phyloP scores from a whole-genome alignment of 2,113 vertebrate genomes.

The Benitochromis conjunctus region DNA sequence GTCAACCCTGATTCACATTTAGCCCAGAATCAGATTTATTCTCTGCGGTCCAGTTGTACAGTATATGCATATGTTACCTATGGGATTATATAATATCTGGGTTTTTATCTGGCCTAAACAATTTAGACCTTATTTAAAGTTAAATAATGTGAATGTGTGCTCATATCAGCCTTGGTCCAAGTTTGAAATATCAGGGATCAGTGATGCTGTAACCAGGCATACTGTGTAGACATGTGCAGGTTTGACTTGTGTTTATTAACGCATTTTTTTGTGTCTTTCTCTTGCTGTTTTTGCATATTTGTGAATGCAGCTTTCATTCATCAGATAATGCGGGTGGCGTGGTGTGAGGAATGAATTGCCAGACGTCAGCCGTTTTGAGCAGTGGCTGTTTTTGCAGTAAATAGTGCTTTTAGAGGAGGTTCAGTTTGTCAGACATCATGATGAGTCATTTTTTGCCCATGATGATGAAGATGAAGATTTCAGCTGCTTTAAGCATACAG shows the following conservation, averaged over 20 bases:
- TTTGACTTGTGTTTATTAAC: background rate
- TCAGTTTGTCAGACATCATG: no score
- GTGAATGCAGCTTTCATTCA: background rate
- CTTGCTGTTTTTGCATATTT: background rate
- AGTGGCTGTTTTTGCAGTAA: background rate
- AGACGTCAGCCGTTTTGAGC: background rate
- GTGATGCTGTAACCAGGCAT: background rate
- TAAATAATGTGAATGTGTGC: background rate
- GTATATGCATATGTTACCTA: background rate
- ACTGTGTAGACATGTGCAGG: background rate
- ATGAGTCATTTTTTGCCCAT: no score
- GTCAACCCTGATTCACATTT: background rate
- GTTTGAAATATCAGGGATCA: background rate
- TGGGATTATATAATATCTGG: background rate
- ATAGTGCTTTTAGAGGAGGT: background rate
- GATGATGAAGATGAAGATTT: background rate
- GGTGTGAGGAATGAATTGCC: background rate
- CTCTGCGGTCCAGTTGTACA: background rate
- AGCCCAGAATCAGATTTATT: background rate
- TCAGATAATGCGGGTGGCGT: background rate
- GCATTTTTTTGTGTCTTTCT: background rate
- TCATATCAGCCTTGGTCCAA: background rate
- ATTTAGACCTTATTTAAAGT: background rate
- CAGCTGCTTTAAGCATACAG: background rate
- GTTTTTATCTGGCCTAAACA: background rate